A percentile compares a stretch with the other conserved stretches of the same genome.
phyloP scores from a whole-genome alignment of 2,113 vertebrate genomes.

The Percopsis transmontana region DNA sequence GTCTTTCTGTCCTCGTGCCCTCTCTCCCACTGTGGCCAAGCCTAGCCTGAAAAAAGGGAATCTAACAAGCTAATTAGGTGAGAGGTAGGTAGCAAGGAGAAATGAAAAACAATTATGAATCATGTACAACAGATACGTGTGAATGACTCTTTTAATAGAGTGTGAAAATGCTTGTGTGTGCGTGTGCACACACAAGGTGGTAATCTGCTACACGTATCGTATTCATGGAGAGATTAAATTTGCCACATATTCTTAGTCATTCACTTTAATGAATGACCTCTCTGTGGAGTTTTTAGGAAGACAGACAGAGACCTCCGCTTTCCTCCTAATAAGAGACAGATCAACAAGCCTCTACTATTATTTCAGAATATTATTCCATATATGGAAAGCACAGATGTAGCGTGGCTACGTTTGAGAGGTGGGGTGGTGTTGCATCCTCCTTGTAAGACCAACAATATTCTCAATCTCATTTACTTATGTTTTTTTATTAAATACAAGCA shows the following conservation, averaged over 20 bases:
- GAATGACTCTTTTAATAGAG: not conserved
- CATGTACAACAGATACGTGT: conserved; percentile 22
- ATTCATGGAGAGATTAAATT: conserved; percentile 33
- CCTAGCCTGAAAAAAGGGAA: conserved; percentile 18
- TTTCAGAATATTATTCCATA: not conserved
- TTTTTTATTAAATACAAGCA: too few species aligned
- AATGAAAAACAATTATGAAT: conserved; percentile 34
- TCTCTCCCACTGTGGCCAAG: conserved; percentile 4
- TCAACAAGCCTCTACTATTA: conserved; percentile 22
- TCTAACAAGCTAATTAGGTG: conserved; percentile 33
- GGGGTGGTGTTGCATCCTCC: too few species aligned
- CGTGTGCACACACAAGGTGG: conserved; percentile 24
- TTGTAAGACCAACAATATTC: too few species aligned
- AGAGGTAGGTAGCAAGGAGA: conserved; percentile 13
- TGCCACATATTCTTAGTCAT: conserved; percentile 34
- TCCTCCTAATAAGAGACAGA: conserved; percentile 21
- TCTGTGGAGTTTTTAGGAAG: conserved; percentile 17
- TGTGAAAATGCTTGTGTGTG: conserved; percentile 11
- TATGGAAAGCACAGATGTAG: not conserved
- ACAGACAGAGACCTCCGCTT: conserved; percentile 10
- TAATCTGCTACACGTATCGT: conserved; percentile 19
- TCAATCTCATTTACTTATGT: too few species aligned
- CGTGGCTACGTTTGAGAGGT: not conserved
- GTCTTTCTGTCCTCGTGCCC: not conserved
- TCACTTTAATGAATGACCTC: conserved; percentile 50